Conservation (phyloP, 1,140 invertebrate species). For the Branchinecta lynchi region DNA sequence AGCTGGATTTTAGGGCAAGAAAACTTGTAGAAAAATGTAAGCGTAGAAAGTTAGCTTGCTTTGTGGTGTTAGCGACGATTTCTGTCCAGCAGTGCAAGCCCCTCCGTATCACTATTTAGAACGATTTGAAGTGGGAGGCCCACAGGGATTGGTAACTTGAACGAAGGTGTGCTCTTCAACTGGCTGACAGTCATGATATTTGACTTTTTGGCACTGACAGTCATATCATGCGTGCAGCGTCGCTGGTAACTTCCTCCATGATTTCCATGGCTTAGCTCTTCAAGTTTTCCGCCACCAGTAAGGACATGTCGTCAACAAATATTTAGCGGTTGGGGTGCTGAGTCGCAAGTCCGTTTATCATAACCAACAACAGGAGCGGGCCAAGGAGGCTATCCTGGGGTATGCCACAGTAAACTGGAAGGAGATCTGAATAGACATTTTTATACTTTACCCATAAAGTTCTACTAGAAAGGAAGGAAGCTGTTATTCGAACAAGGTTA, state of each 20-base stretch:
- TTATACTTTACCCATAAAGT: too few species aligned
- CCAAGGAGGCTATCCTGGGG: too few species aligned
- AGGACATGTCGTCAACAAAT: constrained; percentile 9
- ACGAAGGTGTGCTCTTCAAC: constrained; percentile 1
- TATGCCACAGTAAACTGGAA: too few species aligned
- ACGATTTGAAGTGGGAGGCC: neutral
- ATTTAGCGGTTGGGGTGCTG: neutral
- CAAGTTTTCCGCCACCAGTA: neutral
- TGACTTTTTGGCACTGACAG: constrained; percentile 6
- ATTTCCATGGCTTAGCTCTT: constrained; percentile 5
- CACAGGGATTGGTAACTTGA: neutral
- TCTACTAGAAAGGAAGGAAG: constrained; percentile 5
- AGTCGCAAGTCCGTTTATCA: constrained; percentile 1
- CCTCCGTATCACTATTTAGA: neutral
- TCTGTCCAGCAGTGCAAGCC: neutral
- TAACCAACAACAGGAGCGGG: constrained; percentile 4
- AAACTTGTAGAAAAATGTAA: too few species aligned
- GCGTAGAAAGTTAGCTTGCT: neutral
- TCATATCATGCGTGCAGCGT: constrained; percentile 1
- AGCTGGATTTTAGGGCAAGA: too few species aligned
- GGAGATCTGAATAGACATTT: too few species aligned
- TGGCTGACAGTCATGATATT: constrained; percentile 5
- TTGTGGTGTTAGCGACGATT: constrained; percentile 9
- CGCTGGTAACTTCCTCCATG: neutral
- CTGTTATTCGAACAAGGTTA: constrained; percentile 2